phyloP scores from a whole-genome alignment of 2,888 invertebrate genomes.

The Syrista parreyssii region DNA sequence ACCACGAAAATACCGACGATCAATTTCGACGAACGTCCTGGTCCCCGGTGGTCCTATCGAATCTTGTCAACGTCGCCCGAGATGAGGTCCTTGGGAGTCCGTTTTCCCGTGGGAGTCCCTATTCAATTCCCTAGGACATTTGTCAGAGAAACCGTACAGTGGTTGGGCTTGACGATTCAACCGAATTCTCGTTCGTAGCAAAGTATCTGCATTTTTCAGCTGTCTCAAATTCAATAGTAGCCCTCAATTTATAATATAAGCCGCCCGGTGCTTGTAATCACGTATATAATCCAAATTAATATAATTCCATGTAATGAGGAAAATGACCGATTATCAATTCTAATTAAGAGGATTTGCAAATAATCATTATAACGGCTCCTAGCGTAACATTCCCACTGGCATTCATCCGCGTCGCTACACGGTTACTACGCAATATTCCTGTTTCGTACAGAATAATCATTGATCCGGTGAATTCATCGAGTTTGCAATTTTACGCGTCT shows the following conservation, averaged over 20 bases:
- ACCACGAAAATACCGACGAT: constrained; percentile 2
- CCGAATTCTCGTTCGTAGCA: constrained; percentile 3
- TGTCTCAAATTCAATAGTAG: neutral
- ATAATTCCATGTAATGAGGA: neutral
- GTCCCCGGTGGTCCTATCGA: constrained; percentile 6
- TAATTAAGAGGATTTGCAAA: constrained; percentile 14
- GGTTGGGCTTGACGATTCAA: neutral
- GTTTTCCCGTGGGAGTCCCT: constrained; percentile 15
- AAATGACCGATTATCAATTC: constrained; percentile 20
- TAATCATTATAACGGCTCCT: neutral
- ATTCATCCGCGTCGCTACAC: too few relatives aligned
- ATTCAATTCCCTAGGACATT: constrained; percentile 23
- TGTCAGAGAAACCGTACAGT: constrained; percentile 8
- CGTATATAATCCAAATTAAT: neutral
- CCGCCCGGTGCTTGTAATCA: neutral
- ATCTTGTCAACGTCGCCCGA: constrained; percentile 19
- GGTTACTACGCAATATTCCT: too few relatives aligned
- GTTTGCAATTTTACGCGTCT: neutral
- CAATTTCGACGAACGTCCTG: neutral
- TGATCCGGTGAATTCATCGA: too few relatives aligned
- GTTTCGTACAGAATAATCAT: too few relatives aligned
- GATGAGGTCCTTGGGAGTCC: constrained; percentile 18
- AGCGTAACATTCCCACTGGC: neutral
- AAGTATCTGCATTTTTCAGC: neutral
- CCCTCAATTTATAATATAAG: neutral